A percentile compares a stretch with the other conserved stretches of the same genome.
Evolutionary conservation across 2,113 vertebrate species (phyloP).

Genomic region (Mustela nigripes): DNA sequence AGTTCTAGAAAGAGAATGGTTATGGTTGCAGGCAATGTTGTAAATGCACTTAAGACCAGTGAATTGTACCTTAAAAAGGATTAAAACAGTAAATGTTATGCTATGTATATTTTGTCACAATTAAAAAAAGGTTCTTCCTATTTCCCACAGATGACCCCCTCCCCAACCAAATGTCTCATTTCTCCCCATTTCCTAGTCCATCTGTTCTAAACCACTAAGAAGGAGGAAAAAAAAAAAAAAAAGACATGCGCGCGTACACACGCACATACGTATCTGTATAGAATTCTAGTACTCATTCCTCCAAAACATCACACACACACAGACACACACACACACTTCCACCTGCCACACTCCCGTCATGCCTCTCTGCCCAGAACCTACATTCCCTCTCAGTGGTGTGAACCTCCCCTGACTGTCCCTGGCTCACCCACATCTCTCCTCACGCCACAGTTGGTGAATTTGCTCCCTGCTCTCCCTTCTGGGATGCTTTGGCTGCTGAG

Average conservation of each 20-base stretch:
- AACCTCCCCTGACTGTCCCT: neutral
- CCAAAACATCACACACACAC: neutral
- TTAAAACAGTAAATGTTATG: neutral
- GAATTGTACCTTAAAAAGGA: neutral
- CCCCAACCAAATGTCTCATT: neutral
- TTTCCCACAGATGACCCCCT: neutral
- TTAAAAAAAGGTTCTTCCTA: neutral
- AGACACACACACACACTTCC: neutral
- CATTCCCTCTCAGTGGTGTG: neutral
- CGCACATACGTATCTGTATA: neutral
- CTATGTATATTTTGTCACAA: neutral
- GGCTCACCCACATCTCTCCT: conserved; percentile 10
- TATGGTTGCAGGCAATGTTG: neutral
- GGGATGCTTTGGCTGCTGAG: neutral
- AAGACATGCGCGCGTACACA: neutral
- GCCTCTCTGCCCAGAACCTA: neutral
- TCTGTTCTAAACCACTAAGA: neutral
- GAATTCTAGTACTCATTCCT: neutral
- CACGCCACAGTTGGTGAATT: neutral
- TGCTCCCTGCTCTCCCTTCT: conserved; percentile 44
- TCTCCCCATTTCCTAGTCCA: neutral
- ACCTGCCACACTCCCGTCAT: neutral
- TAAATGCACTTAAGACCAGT: neutral
- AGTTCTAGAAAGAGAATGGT: neutral
- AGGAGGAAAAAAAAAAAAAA: neutral